A percentile compares a stretch with the other conserved stretches of the same genome.
phyloP scores from a whole-genome alignment of 2,797 vertebrate species.

The Crenichthys baileyi region DNA sequence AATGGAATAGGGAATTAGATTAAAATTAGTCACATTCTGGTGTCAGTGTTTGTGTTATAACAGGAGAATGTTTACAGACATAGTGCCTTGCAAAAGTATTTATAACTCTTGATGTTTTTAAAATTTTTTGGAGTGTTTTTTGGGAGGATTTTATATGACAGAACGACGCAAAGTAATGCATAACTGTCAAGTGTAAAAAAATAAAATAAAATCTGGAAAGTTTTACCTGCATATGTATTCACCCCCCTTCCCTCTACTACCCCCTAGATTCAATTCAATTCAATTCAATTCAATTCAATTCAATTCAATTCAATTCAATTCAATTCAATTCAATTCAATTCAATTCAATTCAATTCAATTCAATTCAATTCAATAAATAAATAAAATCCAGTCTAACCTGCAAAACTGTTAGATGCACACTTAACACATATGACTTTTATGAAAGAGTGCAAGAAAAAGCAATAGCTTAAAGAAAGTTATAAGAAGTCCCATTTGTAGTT shows the following conservation, averaged over 20 bases:
- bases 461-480: too few species aligned
- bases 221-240: background rate
- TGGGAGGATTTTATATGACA: background rate
- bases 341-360: too few species aligned
- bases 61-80: background rate
- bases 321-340: too few species aligned
- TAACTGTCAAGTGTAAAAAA: background rate
- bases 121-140: background rate
- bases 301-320: too few species aligned
- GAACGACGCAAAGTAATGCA: background rate
- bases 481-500: too few species aligned
- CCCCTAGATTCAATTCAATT: background rate
- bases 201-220: background rate
- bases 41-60: conserved; percentile 28
- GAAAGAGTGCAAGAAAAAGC: too few species aligned
- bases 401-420: too few species aligned
- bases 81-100: background rate
- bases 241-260: background rate
- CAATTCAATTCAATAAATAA: too few species aligned
- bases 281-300: too few species aligned
- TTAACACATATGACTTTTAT: too few species aligned
- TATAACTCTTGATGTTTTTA: background rate
- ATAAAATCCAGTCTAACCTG: too few species aligned
- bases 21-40: conserved; percentile 23
- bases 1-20: conserved; percentile 12